A percentile compares a stretch with the other conserved stretches of the same genome.
Conservation (phyloP, 35 echinoderm and acorn worm genomes). For the Apostichopus parvimensis region DNA sequence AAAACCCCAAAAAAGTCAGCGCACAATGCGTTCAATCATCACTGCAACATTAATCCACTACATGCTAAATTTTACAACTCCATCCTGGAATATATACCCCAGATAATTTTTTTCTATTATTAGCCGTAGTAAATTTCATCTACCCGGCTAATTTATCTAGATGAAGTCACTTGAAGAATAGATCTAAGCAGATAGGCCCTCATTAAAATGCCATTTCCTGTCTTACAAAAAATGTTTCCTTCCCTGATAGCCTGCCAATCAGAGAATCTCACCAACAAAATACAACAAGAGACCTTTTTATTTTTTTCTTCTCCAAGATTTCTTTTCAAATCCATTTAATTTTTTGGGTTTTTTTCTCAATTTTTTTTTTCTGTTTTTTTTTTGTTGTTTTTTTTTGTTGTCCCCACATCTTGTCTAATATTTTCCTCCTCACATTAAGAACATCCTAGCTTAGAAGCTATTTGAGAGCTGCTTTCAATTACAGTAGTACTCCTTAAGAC, state of each 20-base stretch:
- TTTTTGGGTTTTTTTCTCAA: neutral
- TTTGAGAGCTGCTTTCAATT: slow-evolving; percentile 29
- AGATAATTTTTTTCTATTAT: no score
- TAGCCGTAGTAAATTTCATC: no score
- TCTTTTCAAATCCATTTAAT: no score
- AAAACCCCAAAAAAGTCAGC: no score
- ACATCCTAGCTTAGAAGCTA: neutral
- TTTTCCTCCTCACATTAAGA: slow-evolving; percentile 25
- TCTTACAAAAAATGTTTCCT: neutral
- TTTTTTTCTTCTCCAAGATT: no score
- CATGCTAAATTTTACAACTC: no score
- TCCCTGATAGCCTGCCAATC: slow-evolving; percentile 15
- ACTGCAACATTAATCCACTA: no score
- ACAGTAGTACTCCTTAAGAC: slow-evolving; percentile 24
- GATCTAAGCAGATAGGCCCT: neutral
- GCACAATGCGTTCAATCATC: no score
- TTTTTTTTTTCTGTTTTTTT: no score
- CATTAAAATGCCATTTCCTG: slow-evolving; percentile 4
- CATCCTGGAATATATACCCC: no score
- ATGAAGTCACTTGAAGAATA: neutral
- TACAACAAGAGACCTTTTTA: no score
- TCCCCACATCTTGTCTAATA: neutral
- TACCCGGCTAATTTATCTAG: neutral
- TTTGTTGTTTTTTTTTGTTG: neutral
- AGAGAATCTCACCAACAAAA: slow-evolving; percentile 8